Percentiles rank a stretch among this genome's conserved stretches.
Conservation (phyloP, 2,113 vertebrate genomes). For the Vidua macroura region DNA sequence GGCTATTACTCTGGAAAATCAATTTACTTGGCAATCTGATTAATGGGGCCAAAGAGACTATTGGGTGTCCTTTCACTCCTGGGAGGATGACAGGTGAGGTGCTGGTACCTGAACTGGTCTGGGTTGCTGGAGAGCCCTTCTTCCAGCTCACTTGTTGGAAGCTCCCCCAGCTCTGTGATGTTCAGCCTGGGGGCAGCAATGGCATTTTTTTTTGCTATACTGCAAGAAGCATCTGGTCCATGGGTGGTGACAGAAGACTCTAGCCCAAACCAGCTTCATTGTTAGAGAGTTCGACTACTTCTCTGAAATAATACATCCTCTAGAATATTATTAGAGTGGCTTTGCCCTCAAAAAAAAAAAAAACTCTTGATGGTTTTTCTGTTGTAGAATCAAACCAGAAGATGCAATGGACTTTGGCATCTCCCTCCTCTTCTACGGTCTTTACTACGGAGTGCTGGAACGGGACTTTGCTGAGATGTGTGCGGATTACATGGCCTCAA, state of each 20-base stretch:
- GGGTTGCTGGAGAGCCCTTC: no score
- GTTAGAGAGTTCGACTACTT: neutral
- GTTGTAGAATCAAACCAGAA: slow-evolving; percentile 91
- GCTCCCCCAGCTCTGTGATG: neutral
- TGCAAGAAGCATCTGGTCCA: neutral
- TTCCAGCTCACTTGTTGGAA: neutral
- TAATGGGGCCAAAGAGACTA: neutral
- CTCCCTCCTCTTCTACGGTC: slow-evolving; percentile 94
- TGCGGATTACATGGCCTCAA: slow-evolving; percentile 98
- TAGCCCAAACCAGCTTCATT: neutral
- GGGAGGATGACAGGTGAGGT: neutral
- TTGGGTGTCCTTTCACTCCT: neutral
- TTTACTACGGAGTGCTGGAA: slow-evolving; percentile 96
- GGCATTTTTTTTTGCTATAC: neutral
- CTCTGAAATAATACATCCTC: neutral
- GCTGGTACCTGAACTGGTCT: neutral
- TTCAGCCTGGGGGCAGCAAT: no score
- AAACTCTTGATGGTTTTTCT: neutral
- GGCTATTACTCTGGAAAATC: neutral
- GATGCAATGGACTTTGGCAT: slow-evolving; percentile 98
- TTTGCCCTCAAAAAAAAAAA: neutral
- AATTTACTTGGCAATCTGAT: neutral
- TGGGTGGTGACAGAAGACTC: neutral
- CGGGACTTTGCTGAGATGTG: slow-evolving; percentile 99
- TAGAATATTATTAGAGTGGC: neutral